Evolutionary conservation across 2,113 vertebrate species (phyloP).

Genomic region (Balaenoptera acutorostrata): DNA sequence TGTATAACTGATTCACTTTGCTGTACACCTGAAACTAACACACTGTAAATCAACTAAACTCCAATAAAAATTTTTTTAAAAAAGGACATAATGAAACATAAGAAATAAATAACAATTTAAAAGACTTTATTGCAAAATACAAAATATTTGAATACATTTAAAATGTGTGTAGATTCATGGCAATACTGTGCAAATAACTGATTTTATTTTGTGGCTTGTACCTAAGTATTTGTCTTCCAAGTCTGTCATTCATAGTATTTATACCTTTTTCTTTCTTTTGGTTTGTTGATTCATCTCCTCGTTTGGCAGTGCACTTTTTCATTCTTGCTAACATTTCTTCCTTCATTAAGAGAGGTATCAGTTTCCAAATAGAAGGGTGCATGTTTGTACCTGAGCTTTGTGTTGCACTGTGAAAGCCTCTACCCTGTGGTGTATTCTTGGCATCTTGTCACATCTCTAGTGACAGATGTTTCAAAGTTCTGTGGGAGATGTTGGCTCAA

Average conservation of each 20-base stretch:
- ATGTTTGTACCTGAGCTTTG: not conserved
- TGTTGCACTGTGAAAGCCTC: not conserved
- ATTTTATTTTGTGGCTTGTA: not conserved
- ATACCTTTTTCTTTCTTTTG: not conserved
- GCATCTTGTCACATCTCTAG: not conserved
- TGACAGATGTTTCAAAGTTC: not conserved
- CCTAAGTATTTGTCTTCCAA: not conserved
- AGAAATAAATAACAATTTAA: not conserved
- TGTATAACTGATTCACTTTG: not conserved
- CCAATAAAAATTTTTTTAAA: not conserved
- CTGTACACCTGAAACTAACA: not conserved
- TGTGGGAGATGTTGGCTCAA: not conserved
- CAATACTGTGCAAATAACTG: not conserved
- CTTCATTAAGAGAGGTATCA: not conserved
- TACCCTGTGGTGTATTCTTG: not conserved
- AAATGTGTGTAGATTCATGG: not conserved
- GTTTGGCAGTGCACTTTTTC: not conserved
- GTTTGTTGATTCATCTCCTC: not conserved
- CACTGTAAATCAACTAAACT: not conserved
- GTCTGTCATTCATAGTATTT: not conserved
- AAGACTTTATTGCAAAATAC: not conserved
- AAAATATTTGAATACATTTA: not conserved
- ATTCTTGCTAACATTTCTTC: not conserved
- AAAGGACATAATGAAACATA: not conserved
- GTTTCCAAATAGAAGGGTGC: not conserved